These are phyloP conservation scores for Holothuria leucospilota DNA, from an alignment of 53 echinoderm and acorn worm genomes.

Conservation along the genomic window DNA sequence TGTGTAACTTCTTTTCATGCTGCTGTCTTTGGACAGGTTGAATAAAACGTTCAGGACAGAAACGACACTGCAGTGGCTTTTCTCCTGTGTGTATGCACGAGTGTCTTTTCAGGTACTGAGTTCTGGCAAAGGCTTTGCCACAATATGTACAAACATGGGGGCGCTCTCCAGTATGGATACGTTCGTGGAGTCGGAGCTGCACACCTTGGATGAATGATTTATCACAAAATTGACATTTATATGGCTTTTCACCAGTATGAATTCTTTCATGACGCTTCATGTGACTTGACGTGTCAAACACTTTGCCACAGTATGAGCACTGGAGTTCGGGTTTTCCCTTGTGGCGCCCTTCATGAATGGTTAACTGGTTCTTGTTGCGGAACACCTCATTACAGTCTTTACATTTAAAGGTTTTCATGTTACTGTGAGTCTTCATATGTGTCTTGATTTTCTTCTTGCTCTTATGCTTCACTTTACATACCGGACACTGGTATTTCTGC, in stretches of 20 bases:
- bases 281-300: conserved; percentile 48
- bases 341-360: conserved; percentile 46
- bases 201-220: conserved; percentile 53
- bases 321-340: conserved; percentile 48
- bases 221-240: conserved; percentile 50
- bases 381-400: conserved; percentile 33
- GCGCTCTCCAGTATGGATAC: conserved; percentile 49
- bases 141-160: conserved; percentile 43
- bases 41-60: conserved; percentile 39
- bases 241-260: conserved; percentile 48
- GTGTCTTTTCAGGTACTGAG: conserved; percentile 50
- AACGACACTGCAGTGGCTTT: conserved; percentile 42
- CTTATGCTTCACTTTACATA: conserved; percentile 44
- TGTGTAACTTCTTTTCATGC: conserved; percentile 49
- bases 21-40: conserved; percentile 48
- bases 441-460: conserved; percentile 42
- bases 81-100: conserved; percentile 48
- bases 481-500: conserved; percentile 37
- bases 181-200: conserved; percentile 45
- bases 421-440: conserved; percentile 42
- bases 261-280: conserved; percentile 47
- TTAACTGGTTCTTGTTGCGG: conserved; percentile 48
- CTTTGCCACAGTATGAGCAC: conserved; percentile 45
- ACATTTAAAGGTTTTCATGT: conserved; percentile 39
- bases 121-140: conserved; percentile 40